These are phyloP conservation scores for Oscheius sp. DNA, from an alignment of 2,888 invertebrate genomes.

Conservation along the genomic window DNA sequence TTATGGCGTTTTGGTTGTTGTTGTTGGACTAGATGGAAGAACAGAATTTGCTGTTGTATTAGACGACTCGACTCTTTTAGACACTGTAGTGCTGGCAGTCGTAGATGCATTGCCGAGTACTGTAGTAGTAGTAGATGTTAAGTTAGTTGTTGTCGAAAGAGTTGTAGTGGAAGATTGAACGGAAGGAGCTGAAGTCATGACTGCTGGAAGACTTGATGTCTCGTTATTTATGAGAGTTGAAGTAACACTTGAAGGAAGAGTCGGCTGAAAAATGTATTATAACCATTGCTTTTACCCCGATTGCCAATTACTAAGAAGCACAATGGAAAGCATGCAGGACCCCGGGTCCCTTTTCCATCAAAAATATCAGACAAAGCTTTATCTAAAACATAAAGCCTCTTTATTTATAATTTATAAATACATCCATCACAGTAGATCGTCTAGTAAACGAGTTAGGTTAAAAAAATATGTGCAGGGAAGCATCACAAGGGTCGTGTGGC, in stretches of 20 bases:
- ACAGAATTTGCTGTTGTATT: background rate
- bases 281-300: background rate
- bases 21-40: background rate
- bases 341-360: too few species aligned
- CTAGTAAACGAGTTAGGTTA: background rate
- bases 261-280: background rate
- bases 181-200: background rate
- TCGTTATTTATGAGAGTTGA: background rate
- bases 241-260: background rate
- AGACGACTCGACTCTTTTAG: background rate
- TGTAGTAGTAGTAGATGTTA: background rate
- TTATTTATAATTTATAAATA: conserved; percentile 2
- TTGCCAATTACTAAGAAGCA: background rate
- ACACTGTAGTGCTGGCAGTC: background rate
- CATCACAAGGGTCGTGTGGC: background rate
- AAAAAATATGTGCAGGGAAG: background rate
- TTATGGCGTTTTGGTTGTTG: background rate
- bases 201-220: background rate
- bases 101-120: background rate
- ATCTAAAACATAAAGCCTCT: background rate
- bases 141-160: background rate
- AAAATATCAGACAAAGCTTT: background rate
- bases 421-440: background rate
- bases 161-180: background rate
- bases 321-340: background rate